Conservation (phyloP, 2,797 vertebrate genomes). For the Danio jaintianensis region DNA sequence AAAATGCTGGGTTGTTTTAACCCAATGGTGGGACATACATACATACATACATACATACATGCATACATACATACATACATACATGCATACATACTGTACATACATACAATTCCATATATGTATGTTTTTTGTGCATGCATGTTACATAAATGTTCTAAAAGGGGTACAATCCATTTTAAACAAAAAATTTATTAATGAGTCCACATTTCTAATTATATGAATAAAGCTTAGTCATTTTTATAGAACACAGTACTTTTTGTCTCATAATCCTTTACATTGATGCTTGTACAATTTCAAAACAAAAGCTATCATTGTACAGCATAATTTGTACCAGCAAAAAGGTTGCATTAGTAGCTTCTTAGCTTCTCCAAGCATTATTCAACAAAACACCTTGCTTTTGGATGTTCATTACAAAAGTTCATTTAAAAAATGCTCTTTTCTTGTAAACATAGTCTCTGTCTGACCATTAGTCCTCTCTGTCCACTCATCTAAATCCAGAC, state of each 20-base stretch:
- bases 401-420: not conserved
- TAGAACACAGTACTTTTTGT: not conserved
- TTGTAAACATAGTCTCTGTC: not conserved
- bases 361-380: not conserved
- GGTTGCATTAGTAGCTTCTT: not conserved
- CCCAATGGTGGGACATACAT: no score
- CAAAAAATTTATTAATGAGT: not conserved
- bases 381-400: not conserved
- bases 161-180: not conserved
- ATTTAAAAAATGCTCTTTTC: not conserved
- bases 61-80: no score
- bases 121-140: no score
- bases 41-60: no score
- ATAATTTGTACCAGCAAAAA: not conserved
- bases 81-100: no score
- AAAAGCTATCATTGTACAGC: not conserved
- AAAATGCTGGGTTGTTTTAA: no score
- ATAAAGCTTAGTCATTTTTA: not conserved
- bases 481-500: constrained; percentile 4
- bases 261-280: not conserved
- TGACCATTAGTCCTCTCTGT: constrained; percentile 5
- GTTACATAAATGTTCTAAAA: no score
- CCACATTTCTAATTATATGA: not conserved
- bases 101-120: no score
- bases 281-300: not conserved